Percentiles rank a stretch among this genome's conserved stretches.
Conservation (phyloP, 2,113 vertebrate genomes). For the Phylloscopus trochilus region DNA sequence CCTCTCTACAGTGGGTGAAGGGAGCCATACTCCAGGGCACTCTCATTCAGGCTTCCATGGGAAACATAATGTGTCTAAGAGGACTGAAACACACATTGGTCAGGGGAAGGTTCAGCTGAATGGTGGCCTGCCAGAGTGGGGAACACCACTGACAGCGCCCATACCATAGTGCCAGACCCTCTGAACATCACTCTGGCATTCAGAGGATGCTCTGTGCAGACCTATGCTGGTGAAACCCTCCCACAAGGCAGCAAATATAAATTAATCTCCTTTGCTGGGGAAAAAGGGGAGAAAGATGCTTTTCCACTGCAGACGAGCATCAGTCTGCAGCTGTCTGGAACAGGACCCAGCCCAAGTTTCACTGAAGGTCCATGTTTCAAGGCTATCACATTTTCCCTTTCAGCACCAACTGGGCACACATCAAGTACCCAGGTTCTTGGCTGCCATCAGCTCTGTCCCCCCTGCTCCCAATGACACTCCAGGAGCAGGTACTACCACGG, state of each 20-base stretch:
- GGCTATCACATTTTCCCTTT: not conserved
- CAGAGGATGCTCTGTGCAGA: not conserved
- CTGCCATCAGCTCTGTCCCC: not conserved
- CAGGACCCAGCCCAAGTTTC: not conserved
- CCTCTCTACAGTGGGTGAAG: not conserved
- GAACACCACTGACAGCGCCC: accelerated
- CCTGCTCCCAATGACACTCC: not conserved
- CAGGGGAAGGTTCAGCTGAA: not conserved
- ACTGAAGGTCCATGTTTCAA: not conserved
- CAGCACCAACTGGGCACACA: not conserved
- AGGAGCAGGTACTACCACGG: not conserved
- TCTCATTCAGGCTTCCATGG: not conserved
- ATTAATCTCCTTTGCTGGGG: not conserved
- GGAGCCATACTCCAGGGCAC: accelerated
- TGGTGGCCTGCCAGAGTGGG: not conserved
- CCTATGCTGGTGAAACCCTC: not conserved
- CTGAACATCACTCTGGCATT: accelerated
- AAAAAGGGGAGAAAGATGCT: not conserved
- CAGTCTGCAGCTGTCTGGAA: not conserved
- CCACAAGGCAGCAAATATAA: not conserved
- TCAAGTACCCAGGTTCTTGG: not conserved
- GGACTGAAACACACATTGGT: not conserved
- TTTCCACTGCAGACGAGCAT: not conserved
- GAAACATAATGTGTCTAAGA: not conserved
- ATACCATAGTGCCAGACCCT: not conserved